phyloP scores from a whole-genome alignment of 2,797 vertebrate genomes.

The Apodemus agrarius region DNA sequence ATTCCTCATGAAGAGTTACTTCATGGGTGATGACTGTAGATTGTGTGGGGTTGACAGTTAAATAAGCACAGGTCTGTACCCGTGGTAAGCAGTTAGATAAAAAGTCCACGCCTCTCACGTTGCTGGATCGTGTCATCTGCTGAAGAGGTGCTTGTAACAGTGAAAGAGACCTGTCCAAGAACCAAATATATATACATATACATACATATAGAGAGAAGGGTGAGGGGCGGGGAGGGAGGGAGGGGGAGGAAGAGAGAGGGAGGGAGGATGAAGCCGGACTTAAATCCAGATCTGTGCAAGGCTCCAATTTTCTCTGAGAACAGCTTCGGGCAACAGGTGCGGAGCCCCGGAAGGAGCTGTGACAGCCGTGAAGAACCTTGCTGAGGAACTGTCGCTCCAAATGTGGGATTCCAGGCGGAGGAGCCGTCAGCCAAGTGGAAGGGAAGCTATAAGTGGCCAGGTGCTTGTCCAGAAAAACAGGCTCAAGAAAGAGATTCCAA shows the following conservation, averaged over 20 bases:
- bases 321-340: not conserved
- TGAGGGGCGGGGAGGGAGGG: too few species aligned
- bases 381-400: not conserved
- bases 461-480: not conserved
- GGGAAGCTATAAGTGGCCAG: not conserved
- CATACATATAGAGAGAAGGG: too few species aligned
- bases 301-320: not conserved
- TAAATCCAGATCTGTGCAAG: not conserved
- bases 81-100: rapidly evolving
- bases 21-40: not conserved
- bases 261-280: not conserved
- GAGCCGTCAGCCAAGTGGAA: not conserved
- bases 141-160: not conserved
- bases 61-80: not conserved
- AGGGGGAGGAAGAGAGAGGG: too few species aligned
- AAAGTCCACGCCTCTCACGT: not conserved
- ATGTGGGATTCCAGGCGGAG: not conserved
- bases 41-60: not conserved
- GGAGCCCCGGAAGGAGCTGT: not conserved
- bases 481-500: not conserved
- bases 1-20: not conserved
- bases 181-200: too few species aligned
- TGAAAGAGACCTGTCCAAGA: not conserved
- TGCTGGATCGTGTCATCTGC: not conserved
- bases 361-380: not conserved